phyloP scores from a whole-genome alignment of 2,797 vertebrate species.

The Schizopygopsis pylzovi region DNA sequence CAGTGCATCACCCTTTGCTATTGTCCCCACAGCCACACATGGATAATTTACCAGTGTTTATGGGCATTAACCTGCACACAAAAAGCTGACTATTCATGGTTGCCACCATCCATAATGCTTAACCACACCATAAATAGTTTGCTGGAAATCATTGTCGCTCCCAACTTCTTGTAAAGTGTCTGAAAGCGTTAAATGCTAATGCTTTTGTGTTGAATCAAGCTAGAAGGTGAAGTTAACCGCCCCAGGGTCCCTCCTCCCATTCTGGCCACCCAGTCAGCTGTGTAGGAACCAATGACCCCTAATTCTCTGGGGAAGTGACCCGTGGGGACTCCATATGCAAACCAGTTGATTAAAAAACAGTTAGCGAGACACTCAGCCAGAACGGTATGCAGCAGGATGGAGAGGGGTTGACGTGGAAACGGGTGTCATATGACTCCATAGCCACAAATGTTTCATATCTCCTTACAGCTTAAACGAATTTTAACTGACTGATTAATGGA shows the following conservation, averaged over 20 bases:
- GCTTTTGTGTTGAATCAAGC: constrained; percentile 35
- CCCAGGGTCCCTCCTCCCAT: neutral
- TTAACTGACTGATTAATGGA: constrained; percentile 55
- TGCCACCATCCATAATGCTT: constrained; percentile 55
- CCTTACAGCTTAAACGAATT: constrained; percentile 51
- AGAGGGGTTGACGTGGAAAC: constrained; percentile 35
- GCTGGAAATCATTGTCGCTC: constrained; percentile 45
- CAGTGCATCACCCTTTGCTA: constrained; percentile 55
- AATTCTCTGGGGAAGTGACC: constrained; percentile 64
- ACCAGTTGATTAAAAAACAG: constrained; percentile 80
- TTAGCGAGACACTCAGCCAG: constrained; percentile 66
- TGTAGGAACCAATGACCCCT: constrained; percentile 58
- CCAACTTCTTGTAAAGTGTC: constrained; percentile 54
- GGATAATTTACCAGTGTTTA: constrained; percentile 60
- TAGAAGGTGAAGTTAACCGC: constrained; percentile 28
- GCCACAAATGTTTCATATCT: constrained; percentile 40
- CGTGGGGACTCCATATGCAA: constrained; percentile 68
- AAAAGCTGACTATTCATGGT: constrained; percentile 58
- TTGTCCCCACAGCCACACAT: constrained; percentile 58
- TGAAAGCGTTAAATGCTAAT: constrained; percentile 34
- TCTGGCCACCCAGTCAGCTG: constrained; percentile 65
- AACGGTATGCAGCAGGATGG: constrained; percentile 56
- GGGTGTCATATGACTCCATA: constrained; percentile 53
- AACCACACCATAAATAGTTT: constrained; percentile 56
- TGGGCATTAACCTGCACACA: constrained; percentile 60